These are phyloP conservation scores for Pantala flavescens DNA, from an alignment of 1,140 invertebrate species.

Conservation along the genomic window DNA sequence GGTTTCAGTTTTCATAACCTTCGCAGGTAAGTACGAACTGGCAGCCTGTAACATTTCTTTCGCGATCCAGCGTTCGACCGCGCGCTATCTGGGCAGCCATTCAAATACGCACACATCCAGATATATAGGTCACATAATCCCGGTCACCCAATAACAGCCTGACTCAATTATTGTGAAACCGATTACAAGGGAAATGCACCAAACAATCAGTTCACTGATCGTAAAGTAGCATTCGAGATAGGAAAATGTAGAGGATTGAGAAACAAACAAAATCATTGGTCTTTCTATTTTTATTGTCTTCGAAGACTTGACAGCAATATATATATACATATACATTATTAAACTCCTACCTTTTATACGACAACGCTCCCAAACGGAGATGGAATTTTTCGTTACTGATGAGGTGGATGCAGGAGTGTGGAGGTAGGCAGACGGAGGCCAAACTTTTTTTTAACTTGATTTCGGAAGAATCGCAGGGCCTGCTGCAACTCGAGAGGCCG, in stretches of 20 bases:
- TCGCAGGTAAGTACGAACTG: too few species aligned
- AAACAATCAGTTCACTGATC: too few species aligned
- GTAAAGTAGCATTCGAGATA: neutral
- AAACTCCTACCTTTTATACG: neutral
- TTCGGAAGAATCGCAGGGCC: neutral
- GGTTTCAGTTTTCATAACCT: too few species aligned
- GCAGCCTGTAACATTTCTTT: too few species aligned
- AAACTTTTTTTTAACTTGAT: neutral
- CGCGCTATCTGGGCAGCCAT: too few species aligned
- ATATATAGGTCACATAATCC: too few species aligned
- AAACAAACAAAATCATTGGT: neutral
- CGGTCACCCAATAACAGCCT: too few species aligned
- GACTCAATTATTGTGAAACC: too few species aligned
- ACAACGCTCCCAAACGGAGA: constrained; percentile 7
- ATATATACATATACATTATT: constrained; percentile 1
- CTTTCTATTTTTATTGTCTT: constrained; percentile 8
- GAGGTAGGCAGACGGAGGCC: neutral
- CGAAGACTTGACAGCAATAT: constrained; percentile 9
- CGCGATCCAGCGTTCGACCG: too few species aligned
- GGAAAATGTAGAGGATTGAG: neutral
- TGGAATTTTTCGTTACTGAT: neutral
- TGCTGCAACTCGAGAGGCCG: neutral
- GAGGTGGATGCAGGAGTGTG: neutral
- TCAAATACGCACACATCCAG: too few species aligned
- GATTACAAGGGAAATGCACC: too few species aligned